A percentile compares a stretch with the other conserved stretches of the same genome.
phyloP scores from a whole-genome alignment of 2,797 vertebrate genomes.

The Hyperoplus lanceolatus region DNA sequence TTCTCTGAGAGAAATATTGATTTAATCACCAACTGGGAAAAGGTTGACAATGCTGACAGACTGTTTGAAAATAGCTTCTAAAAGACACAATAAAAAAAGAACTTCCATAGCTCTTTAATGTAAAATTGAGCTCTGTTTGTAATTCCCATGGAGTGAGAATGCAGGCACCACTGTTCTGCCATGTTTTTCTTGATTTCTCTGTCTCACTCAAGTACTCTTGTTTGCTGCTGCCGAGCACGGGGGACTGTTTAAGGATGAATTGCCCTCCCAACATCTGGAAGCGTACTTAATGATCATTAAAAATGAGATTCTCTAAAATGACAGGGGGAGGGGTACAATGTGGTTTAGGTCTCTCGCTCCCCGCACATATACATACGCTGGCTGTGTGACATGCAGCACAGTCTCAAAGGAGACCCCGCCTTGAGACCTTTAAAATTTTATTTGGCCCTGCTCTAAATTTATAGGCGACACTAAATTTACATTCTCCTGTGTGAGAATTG shows the following conservation, averaged over 20 bases:
- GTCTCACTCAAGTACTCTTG: slow-evolving; percentile 51
- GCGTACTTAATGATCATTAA: slow-evolving; percentile 82
- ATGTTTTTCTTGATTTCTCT: slow-evolving; percentile 61
- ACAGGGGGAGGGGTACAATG: slow-evolving; percentile 59
- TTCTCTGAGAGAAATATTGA: slow-evolving; percentile 57
- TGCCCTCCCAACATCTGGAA: slow-evolving; percentile 83
- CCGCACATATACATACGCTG: slow-evolving; percentile 47
- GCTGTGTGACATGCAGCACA: slow-evolving; percentile 60
- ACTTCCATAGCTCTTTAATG: slow-evolving; percentile 75
- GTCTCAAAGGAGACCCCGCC: slow-evolving; percentile 61
- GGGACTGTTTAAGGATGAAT: slow-evolving; percentile 68
- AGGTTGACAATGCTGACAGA: slow-evolving; percentile 56
- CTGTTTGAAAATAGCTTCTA: slow-evolving; percentile 77
- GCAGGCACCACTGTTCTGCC: slow-evolving; percentile 53
- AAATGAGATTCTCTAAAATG: slow-evolving; percentile 74
- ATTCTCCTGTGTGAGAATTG: slow-evolving; percentile 71
- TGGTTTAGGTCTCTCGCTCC: slow-evolving; percentile 69
- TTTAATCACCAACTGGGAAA: slow-evolving; percentile 68
- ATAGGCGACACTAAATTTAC: slow-evolving; percentile 70
- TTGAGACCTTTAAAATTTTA: slow-evolving; percentile 75
- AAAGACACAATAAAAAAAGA: slow-evolving; percentile 70
- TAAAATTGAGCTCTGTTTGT: slow-evolving; percentile 73
- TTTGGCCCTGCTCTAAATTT: slow-evolving; percentile 78
- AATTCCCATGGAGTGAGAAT: slow-evolving; percentile 72
- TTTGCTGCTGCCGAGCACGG: slow-evolving; percentile 69